Evolutionary conservation across 2,797 vertebrate genomes (phyloP).

Genomic region (Sciurus vulgaris): DNA sequence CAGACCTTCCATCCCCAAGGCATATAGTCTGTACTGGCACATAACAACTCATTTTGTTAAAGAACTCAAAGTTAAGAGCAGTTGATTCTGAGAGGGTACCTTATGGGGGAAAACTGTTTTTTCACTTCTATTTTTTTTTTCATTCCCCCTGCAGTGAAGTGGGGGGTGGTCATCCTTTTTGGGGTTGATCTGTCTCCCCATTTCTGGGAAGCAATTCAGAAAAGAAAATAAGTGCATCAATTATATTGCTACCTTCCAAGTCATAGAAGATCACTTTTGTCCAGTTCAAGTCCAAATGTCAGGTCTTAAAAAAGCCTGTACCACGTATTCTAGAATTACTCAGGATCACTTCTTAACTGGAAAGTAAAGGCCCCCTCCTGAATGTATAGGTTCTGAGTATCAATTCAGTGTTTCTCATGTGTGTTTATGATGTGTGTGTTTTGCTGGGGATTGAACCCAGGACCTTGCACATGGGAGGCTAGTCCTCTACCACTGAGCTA

Average conservation of each 20-base stretch:
- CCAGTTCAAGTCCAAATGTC: not conserved
- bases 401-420: not conserved
- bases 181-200: not conserved
- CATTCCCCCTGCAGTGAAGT: not conserved
- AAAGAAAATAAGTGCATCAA: not conserved
- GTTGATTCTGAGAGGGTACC: not conserved
- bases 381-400: not conserved
- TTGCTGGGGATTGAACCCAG: too few relatives aligned
- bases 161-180: not conserved
- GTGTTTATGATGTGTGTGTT: too few relatives aligned
- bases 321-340: not conserved
- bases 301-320: slow-evolving; percentile 30
- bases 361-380: not conserved
- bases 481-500: too few relatives aligned
- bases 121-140: slow-evolving; percentile 42
- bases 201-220: slow-evolving; percentile 28
- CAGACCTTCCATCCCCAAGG: not conserved
- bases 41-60: slow-evolving; percentile 6
- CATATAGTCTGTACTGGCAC: not conserved
- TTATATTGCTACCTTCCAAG: not conserved
- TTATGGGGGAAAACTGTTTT: not conserved
- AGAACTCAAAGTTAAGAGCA: slow-evolving; percentile 26
- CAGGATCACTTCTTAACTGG: not conserved
- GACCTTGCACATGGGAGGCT: too few relatives aligned
- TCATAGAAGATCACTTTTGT: not conserved